Percentiles rank a stretch among this genome's conserved stretches.
Conservation (phyloP, 2,113 vertebrate genomes). For the Pseudonaja textilis region DNA sequence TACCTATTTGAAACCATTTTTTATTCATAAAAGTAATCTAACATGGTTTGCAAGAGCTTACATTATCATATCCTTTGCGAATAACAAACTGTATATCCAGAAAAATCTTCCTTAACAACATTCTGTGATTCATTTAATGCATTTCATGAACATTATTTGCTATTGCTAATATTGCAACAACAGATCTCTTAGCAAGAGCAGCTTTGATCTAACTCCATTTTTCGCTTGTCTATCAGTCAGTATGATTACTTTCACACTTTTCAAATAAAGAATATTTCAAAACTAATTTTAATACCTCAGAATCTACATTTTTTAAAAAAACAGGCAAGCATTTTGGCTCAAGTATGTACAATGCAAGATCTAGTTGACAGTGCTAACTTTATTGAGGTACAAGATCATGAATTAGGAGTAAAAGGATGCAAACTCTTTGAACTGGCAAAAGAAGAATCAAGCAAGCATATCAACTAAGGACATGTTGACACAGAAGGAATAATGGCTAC, state of each 20-base stretch:
- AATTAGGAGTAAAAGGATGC: constrained; percentile 53
- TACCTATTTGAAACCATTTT: not conserved
- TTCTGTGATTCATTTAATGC: not conserved
- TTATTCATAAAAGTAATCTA: not conserved
- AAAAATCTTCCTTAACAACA: not conserved
- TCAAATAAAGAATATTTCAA: constrained; percentile 40
- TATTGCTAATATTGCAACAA: not conserved
- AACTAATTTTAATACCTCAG: constrained; percentile 50
- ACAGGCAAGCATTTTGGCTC: constrained; percentile 31
- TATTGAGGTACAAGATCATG: constrained; percentile 38
- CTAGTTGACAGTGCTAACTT: constrained; percentile 18
- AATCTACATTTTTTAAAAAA: constrained; percentile 30
- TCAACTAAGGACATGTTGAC: constrained; percentile 43
- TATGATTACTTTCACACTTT: constrained; percentile 18
- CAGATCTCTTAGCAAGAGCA: constrained; percentile 1
- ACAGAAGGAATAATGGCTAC: constrained; percentile 52
- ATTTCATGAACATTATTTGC: constrained; percentile 19
- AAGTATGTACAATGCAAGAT: constrained; percentile 43
- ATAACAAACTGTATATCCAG: not conserved
- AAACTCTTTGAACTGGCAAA: constrained; percentile 59
- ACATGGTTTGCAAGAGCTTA: not conserved
- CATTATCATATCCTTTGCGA: not conserved
- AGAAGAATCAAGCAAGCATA: constrained; percentile 58
- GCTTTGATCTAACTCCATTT: constrained; percentile 30
- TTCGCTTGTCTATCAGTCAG: not conserved